These are phyloP conservation scores for Prolemur simus DNA, from an alignment of 2,113 vertebrate species.

Conservation along the genomic window DNA sequence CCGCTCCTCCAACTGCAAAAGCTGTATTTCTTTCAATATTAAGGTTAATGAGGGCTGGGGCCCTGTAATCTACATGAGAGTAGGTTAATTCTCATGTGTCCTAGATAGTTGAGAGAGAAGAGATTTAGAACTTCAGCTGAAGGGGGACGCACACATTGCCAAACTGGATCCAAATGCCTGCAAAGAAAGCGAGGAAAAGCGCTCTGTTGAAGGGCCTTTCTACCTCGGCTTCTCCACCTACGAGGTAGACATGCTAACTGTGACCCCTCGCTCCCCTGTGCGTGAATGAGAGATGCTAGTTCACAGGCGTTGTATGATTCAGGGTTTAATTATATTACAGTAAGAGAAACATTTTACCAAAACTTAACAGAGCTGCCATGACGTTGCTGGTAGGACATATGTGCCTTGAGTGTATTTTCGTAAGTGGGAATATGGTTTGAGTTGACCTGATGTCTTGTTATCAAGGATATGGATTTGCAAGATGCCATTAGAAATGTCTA, in stretches of 20 bases:
- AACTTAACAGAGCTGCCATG: background rate
- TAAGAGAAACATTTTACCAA: background rate
- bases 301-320: background rate
- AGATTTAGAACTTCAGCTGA: constrained; percentile 73
- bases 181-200: background rate
- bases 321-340: background rate
- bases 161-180: background rate
- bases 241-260: accelerated
- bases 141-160: background rate
- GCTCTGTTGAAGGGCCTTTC: no score
- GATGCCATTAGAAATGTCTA: background rate
- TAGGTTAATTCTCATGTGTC: constrained; percentile 79
- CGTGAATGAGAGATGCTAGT: background rate
- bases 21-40: constrained; percentile 74
- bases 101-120: constrained; percentile 72
- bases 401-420: background rate
- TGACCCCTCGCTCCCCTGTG: accelerated
- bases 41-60: constrained; percentile 76
- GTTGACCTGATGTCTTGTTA: background rate
- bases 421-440: background rate
- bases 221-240: background rate
- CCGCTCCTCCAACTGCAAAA: constrained; percentile 8
- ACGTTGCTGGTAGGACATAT: background rate
- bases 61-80: constrained; percentile 72
- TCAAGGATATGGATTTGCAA: background rate